Evolutionary conservation across 2,113 vertebrate genomes (phyloP).

Genomic region (Xenopus tropicalis): DNA sequence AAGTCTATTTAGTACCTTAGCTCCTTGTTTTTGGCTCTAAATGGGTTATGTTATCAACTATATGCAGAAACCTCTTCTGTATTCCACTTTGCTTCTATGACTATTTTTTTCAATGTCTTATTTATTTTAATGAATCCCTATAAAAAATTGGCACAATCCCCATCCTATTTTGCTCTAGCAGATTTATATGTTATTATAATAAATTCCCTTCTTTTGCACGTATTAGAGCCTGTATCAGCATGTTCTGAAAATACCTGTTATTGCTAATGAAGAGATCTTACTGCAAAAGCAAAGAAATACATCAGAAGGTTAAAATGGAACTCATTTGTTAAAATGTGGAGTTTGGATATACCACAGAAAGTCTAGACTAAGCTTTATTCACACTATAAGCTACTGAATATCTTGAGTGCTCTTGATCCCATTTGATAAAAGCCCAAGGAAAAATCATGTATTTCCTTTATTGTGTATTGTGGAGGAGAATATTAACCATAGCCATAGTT

Average conservation of each 20-base stretch:
- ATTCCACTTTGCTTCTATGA: conserved; percentile 19
- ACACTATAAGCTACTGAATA: neutral
- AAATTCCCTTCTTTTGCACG: conserved; percentile 32
- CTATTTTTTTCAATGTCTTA: conserved; percentile 26
- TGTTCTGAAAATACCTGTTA: conserved; percentile 43
- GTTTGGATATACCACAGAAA: neutral
- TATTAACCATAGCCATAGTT: too few species aligned
- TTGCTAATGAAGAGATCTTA: conserved; percentile 40
- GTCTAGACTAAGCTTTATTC: conserved; percentile 10
- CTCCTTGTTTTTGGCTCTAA: too few species aligned
- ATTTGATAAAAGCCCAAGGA: neutral
- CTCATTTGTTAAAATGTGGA: conserved; percentile 34
- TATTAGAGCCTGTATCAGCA: conserved; percentile 43
- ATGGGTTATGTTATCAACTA: conserved; percentile 22
- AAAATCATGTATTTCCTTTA: neutral
- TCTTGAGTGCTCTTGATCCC: neutral
- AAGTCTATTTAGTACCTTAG: too few species aligned
- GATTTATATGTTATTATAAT: conserved; percentile 44
- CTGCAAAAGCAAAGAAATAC: conserved; percentile 23
- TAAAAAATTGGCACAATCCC: conserved; percentile 36
- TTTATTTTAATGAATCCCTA: conserved; percentile 39
- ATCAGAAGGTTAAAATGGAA: conserved; percentile 31
- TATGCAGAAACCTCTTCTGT: conserved; percentile 22
- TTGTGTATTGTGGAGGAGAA: too few species aligned
- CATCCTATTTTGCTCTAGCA: conserved; percentile 27